Evolutionary conservation across 2,888 invertebrate genomes (phyloP).

Genomic region (Hirtodrosophila histrioides): DNA sequence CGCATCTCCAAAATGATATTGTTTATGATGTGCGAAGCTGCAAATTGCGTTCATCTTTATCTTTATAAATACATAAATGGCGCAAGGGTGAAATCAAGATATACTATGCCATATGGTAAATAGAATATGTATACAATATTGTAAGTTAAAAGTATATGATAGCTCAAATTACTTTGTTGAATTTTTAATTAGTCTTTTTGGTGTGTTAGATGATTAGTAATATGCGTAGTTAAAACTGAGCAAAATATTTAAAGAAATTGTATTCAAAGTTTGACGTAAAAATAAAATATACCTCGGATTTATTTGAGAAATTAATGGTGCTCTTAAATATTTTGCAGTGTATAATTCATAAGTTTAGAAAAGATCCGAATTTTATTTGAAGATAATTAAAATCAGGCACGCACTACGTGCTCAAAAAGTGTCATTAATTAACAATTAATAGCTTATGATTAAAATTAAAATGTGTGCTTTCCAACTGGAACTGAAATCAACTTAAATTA

Average conservation of each 20-base stretch:
- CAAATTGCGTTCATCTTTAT: constrained; percentile 25
- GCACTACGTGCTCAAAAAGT: no score
- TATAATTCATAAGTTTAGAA: no score
- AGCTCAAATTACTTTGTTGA: constrained; percentile 4
- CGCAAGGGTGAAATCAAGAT: constrained; percentile 45
- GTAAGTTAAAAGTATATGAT: background rate
- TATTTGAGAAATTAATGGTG: background rate
- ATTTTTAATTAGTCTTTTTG: background rate
- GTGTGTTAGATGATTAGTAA: background rate
- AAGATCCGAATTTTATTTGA: no score
- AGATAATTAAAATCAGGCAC: no score
- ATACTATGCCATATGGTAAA: background rate
- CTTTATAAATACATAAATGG: constrained; percentile 17
- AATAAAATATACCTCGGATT: no score
- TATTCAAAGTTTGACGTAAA: no score
- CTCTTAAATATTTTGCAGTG: no score
- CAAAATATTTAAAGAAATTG: background rate
- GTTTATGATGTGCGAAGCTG: constrained; percentile 61
- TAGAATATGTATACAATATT: background rate
- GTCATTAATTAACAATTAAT: no score
- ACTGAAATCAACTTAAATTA: no score
- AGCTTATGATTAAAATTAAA: no score
- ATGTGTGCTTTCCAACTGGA: no score
- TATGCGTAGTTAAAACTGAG: background rate
- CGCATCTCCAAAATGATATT: constrained; percentile 49